Base-by-base conservation (phyloP, 37 sponge, comb jelly and placozoan species). In the Tethya wilhelma region DNA sequence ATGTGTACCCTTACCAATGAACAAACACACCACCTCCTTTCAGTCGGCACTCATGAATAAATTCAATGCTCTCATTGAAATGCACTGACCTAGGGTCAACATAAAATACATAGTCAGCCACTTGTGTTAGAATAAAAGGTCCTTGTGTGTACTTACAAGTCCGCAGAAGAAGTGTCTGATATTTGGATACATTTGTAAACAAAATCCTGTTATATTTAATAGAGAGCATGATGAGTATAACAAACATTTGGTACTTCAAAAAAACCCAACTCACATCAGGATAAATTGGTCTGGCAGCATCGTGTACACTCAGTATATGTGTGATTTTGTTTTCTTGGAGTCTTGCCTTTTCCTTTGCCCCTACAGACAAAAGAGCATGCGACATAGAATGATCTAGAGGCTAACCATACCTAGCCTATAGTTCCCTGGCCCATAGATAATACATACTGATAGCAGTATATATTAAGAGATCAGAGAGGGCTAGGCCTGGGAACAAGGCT, bases 51-150 rank as follows among this genome's bases (percentile, higher is more conserved):
- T 83, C 45, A 39, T 93, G 94, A 62, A 93, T 89, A 64, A 89
- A 93, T 23, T 93, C 84, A 11, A 82, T 69, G 75, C 94, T 86
- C 32, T 93, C 94, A 22, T 71, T 57, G 83, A 89, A 93, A 56
- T 76, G 79, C 20, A 26, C 44, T 38, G 71, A 58, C 60, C 90
- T 89, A 75, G n/a, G 38, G 9, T 4, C n/a, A n/a, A n/a, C n/a
- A 49, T 49, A 49, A 14, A 49, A 49, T 49, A 49, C 53, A 49
- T 49, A 14, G 9, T 14, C 14, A 49, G 53, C n/a, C n/a, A n/a
- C n/a, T n/a, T n/a, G n/a, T n/a, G 53, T 49, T 19, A 19, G 9
- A 14, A 49, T 49, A 49, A 9, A 19, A 49, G 53, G 14, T 49
- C 14, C 14, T 9, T 49, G 20, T 7, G 30, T 7, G n/a, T n/a